These are phyloP conservation scores for Lepidocyrtinus sp. DNA, from an alignment of 2,888 invertebrate genomes.

Conservation along the genomic window DNA sequence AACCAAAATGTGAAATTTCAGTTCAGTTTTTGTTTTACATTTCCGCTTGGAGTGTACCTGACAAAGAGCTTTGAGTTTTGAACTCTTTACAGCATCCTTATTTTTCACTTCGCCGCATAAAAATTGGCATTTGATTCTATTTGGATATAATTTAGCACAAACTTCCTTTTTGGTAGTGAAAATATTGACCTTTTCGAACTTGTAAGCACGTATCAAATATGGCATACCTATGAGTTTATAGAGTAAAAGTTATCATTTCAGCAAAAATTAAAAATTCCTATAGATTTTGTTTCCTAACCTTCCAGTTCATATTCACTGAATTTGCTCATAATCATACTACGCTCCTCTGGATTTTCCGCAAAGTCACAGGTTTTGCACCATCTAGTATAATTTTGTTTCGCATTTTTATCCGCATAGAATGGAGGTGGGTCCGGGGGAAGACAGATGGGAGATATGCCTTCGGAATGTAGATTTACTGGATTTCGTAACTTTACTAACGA, in stretches of 20 bases:
- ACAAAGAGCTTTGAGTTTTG: constrained; percentile 37
- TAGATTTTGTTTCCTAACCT: constrained; percentile 12
- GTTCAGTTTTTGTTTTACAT: too few relatives aligned
- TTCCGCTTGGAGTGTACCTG: constrained; percentile 37
- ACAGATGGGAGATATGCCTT: constrained; percentile 48
- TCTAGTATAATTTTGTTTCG: constrained; percentile 26
- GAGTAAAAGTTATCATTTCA: not conserved
- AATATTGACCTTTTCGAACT: constrained; percentile 42
- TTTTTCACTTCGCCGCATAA: constrained; percentile 56
- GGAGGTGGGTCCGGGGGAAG: constrained; percentile 44
- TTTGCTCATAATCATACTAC: constrained; percentile 42
- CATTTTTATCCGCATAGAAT: constrained; percentile 12
- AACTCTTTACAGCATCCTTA: constrained; percentile 19
- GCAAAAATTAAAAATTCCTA: not conserved
- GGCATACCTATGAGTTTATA: constrained; percentile 28
- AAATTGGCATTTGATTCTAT: constrained; percentile 56
- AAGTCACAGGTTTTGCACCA: constrained; percentile 47
- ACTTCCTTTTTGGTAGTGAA: constrained; percentile 40
- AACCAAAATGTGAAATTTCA: too few relatives aligned
- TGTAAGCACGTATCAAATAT: constrained; percentile 27
- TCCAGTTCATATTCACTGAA: constrained; percentile 38
- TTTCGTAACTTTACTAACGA: constrained; percentile 57
- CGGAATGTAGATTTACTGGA: constrained; percentile 34
- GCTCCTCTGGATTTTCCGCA: constrained; percentile 43
- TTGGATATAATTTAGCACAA: constrained; percentile 50